Conservation (phyloP, 1,140 invertebrate species). For the Achatina immaculata region DNA sequence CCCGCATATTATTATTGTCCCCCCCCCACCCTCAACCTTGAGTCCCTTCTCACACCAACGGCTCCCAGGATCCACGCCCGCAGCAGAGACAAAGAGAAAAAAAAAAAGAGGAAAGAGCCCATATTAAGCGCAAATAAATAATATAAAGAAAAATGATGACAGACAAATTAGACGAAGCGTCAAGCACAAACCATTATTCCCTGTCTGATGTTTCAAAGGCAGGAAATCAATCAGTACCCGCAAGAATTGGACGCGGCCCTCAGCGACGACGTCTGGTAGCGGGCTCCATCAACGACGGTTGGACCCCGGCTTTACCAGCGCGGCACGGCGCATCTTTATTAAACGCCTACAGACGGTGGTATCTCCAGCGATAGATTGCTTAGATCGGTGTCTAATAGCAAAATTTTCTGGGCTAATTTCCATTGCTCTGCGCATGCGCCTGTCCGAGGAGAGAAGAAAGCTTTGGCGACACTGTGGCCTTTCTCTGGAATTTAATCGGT, state of each 20-base stretch:
- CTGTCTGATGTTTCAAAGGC: slow-evolving; percentile 22
- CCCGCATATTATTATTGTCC: too few relatives aligned
- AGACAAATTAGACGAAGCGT: slow-evolving; percentile 29
- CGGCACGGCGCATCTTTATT: slow-evolving; percentile 30
- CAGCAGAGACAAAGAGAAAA: background rate
- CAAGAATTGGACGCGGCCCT: slow-evolving; percentile 7
- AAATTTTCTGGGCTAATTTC: slow-evolving; percentile 38
- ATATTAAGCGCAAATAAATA: slow-evolving; percentile 18
- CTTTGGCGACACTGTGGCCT: slow-evolving; percentile 25
- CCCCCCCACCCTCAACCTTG: too few relatives aligned
- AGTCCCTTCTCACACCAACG: too few relatives aligned
- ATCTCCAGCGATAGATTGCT: slow-evolving; percentile 34
- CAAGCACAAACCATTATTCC: slow-evolving; percentile 31
- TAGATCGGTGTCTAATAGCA: slow-evolving; percentile 37
- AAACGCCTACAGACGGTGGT: slow-evolving; percentile 7
- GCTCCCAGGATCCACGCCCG: background rate
- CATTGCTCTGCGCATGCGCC: slow-evolving; percentile 16
- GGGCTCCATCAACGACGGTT: background rate
- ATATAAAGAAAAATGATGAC: slow-evolving; percentile 12
- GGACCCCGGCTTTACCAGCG: background rate
- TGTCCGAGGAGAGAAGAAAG: slow-evolving; percentile 6
- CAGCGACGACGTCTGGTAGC: background rate
- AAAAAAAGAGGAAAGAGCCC: background rate
- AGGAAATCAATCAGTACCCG: slow-evolving; percentile 28
- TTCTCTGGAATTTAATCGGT: slow-evolving; percentile 32